Percentiles rank a stretch among this genome's conserved stretches.
Conservation (phyloP, 2,797 vertebrate genomes). For the Orestias chungarensis region DNA sequence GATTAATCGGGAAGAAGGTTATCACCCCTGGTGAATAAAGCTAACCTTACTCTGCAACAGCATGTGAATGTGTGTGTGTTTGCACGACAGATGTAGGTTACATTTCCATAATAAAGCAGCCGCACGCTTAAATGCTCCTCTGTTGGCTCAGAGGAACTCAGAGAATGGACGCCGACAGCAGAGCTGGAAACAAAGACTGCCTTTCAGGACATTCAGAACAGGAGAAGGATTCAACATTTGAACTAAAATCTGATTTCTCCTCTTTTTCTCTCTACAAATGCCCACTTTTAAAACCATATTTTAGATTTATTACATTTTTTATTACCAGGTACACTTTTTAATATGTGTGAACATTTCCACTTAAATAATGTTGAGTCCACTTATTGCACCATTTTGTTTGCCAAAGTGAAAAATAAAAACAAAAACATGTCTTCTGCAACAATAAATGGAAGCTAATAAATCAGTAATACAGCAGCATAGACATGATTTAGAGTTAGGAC, state of each 20-base stretch:
- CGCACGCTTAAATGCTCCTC: constrained; percentile 37
- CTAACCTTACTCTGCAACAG: constrained; percentile 23
- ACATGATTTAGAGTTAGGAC: neutral
- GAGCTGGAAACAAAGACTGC: constrained; percentile 26
- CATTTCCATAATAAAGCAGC: constrained; percentile 68
- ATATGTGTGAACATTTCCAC: neutral
- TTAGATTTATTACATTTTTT: neutral
- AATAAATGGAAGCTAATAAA: neutral
- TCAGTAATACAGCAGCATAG: neutral
- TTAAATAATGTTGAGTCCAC: neutral
- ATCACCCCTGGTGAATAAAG: constrained; percentile 36
- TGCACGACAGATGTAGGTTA: constrained; percentile 61
- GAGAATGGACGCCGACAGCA: constrained; percentile 10
- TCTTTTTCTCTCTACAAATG: neutral
- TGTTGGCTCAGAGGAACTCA: constrained; percentile 21
- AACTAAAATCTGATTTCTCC: constrained; percentile 12
- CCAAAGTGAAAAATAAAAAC: neutral
- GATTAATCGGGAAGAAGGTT: constrained; percentile 57
- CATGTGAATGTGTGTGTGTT: constrained; percentile 20
- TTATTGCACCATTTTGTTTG: neutral
- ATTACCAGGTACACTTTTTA: neutral
- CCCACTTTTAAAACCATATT: neutral
- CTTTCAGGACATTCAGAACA: constrained; percentile 27
- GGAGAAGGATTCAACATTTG: constrained; percentile 1
- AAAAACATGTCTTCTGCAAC: neutral